Base-by-base conservation (phyloP, 2,797 vertebrate species). In the Cyprinodon diabolis region DNA sequence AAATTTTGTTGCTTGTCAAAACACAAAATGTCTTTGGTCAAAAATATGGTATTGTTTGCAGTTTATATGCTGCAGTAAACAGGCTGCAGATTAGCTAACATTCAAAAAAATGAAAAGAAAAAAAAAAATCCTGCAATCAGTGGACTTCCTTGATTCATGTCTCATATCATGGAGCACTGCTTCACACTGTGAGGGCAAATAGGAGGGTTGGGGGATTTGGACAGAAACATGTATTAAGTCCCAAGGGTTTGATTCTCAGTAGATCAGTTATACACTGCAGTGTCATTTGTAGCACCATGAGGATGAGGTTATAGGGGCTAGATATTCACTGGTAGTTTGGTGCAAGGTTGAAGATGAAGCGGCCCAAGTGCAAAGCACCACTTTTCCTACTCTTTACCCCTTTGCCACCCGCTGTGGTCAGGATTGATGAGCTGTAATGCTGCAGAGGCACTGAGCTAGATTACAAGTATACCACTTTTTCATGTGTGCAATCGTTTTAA, bases 391-490 rank as follows among this genome's bases (percentile, higher is more conserved):
- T 74, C 35, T 71, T 63, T 87, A 81, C 83, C 90, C 88, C 87
- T 86, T 87, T 87, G 83, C 89, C 90, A 87, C 90, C 89, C 25
- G 87, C 89, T 87, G 87, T 77, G 88, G 81, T 72, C 77, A 85
- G 87, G 92, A 95, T 94, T 93, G 93, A 95, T 95, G 94, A 93
- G 88, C 77, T 63, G 0, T 66, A 81, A 79, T 86, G 51, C 90
- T 23, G 68, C 83, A 82, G 84, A 92, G 93, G 93, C 92, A 89
- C 85, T 55, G 73, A 91, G 92, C 89, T 74, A 91, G 93, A 95
- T 95, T 94, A 92, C 93, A 93, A 93, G 92, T 90, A 80, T 63
- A 79, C 12, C 87, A 81, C 91, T 93, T 92, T 93, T 93, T 94
- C 93, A 93, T 87, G 75, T 89, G 86, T 82, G 81, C 87, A 81